These are phyloP conservation scores for Lapara coniferarum DNA, from an alignment of 2,888 invertebrate genomes.

Conservation along the genomic window DNA sequence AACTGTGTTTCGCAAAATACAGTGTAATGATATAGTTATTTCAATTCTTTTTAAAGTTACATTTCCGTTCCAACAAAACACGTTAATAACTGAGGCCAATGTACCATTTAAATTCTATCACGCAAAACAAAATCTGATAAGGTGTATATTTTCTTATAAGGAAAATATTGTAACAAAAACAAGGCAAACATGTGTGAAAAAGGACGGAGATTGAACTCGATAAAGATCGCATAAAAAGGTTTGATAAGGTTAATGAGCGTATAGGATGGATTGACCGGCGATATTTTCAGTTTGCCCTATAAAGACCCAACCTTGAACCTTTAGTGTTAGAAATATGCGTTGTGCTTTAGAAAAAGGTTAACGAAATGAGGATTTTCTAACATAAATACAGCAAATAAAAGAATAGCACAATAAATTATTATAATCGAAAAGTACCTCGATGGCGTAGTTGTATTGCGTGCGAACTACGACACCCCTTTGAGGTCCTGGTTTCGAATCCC, in stretches of 20 bases:
- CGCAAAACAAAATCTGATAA: background rate
- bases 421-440: no score
- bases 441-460: no score
- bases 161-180: conserved; percentile 10
- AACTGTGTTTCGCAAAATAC: no score
- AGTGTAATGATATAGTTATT: no score
- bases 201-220: conserved; percentile 13
- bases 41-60: no score
- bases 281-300: conserved; percentile 8
- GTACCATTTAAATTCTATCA: conserved; percentile 1
- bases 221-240: conserved; percentile 16
- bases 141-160: background rate
- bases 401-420: no score
- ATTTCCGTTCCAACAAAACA: no score
- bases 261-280: conserved; percentile 14
- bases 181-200: conserved; percentile 19
- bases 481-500: no score
- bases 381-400: no score
- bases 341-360: background rate
- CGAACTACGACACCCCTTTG: no score
- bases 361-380: no score
- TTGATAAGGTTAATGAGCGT: conserved; percentile 20
- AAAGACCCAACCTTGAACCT: conserved; percentile 11
- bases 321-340: background rate
- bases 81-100: background rate